Conservation (phyloP, 2,113 vertebrate species). For the Rallus limicola region DNA sequence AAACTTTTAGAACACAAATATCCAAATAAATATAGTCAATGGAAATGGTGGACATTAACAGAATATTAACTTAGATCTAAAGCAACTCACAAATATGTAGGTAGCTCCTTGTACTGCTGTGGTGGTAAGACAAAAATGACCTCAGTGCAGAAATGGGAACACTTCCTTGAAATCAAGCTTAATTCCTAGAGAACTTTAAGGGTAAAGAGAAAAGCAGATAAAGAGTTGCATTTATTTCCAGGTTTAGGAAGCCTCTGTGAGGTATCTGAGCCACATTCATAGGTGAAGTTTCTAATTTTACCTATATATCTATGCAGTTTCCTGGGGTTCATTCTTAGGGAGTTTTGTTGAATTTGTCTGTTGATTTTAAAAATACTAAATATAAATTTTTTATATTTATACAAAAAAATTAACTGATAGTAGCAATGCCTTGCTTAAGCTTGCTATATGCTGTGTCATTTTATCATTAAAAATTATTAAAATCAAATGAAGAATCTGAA, state of each 20-base stretch:
- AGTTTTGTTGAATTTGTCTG: not conserved
- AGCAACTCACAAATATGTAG: not conserved
- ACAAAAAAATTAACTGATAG: not conserved
- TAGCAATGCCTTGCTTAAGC: not conserved
- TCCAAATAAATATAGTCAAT: not conserved
- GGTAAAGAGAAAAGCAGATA: not conserved
- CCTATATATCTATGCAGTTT: not conserved
- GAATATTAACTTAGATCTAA: not conserved
- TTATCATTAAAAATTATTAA: not conserved
- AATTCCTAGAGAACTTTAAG: not conserved
- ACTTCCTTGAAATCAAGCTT: not conserved
- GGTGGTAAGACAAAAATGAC: not conserved
- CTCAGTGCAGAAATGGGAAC: not conserved
- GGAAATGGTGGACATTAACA: not conserved
- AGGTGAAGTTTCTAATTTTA: not conserved
- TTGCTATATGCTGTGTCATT: not conserved
- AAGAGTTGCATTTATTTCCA: not conserved
- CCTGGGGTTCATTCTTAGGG: not conserved
- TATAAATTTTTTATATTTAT: not conserved
- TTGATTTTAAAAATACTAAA: not conserved
- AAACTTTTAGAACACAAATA: not conserved
- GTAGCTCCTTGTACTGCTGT: not conserved
- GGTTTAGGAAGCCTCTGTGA: not conserved
- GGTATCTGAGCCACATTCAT: not conserved
- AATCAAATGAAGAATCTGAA: not conserved